Evolutionary conservation across 2,888 invertebrate genomes (phyloP), one percentile per base, ranked within the genome.

Genomic region (Drosophila fungiperda): DNA sequence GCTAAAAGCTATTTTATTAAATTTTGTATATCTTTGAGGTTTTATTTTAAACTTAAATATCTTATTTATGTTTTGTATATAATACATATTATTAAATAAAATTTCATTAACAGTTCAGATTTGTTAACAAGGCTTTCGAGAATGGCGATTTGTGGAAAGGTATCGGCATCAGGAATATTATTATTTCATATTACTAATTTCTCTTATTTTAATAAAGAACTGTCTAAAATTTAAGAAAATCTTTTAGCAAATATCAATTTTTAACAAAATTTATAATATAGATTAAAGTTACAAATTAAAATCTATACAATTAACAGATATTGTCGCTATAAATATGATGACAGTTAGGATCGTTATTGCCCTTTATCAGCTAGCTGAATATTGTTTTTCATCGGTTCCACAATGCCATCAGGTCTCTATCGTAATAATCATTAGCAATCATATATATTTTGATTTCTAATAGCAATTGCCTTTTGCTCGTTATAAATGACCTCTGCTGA

Each of bases 371-470:
- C 23, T 32, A 23, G 3, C 32, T 15, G 17, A 48, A 38, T 15
- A 49, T 32, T 45, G 33, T 64, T 23, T 1, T 20, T 1, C 0
- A n/a, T 1, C 15, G 15, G 12, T 40, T 5, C 20, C 26, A 8
- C 17, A 23, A 5, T n/a, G 20, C 15, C 26, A 12, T 42, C 12
- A 42, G 20, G n/a, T 42, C 11, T 26, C 49, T 45, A 53, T 53
- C 49, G 53, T 26, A 73, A 78, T 61, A 61, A 66, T 54, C 60
- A 76, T 75, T 68, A 48, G 23, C 48, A 45, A 48, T 29, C 55
- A 63, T 32, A 52, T 52, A 73, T 48, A 73, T 53, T 57, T 48
- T 40, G 50, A 59, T 68, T 68, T 55, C 58, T 15, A 63, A 36
- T 53, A 40, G 50, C 60, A 32, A 23, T 53, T 42, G 55, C 17